Base-by-base conservation (phyloP, 2,113 vertebrate species). In the Epinephelus cyanopodus region DNA sequence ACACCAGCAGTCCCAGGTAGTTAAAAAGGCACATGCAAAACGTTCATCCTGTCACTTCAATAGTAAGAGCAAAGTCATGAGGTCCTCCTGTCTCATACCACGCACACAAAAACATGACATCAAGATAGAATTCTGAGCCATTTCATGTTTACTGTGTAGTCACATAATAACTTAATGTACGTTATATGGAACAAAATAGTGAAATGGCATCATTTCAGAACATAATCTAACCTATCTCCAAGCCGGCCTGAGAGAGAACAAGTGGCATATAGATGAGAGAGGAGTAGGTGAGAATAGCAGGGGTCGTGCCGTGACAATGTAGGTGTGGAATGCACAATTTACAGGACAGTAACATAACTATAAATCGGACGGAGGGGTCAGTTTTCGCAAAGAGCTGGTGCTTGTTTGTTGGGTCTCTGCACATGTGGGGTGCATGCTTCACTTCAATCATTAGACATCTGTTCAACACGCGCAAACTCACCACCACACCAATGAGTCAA, bases 401-500 rank as follows among this genome's bases (percentile, higher is more conserved):
- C 45, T 54, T 18, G 19, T 39, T 52, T 3, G 39, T 29, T n/a
- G 53, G 8, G 48, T 37, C 12, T 21, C 14, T 56, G 75, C 53
- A 48, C 79, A 56, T 77, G 79, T 25, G 83, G 39, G 29, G 12
- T 1, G 0, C 69, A 60, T 19, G 81, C 77, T 69, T 72, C 60
- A 67, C 21, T 81, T 60, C 74, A 76, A n/a, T 19, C 71, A 80
- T 27, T 21, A 67, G 64, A 3, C 84, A 87, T 78, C 72, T 82
- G 77, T 57, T 85, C 69, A 25, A 64, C 60, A 14, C 37, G 37
- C 29, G 0, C 45, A 74, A 19, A 25, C 37, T 61, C n/a, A 23
- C 21, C 70, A 42, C 13, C 15, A 15, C 68, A 58, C 53, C 78
- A 67, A 21, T 69, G 61, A 79, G 14, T 27, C 53, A 72, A 52